Conservation (phyloP, 1,140 invertebrate genomes). For the Ganaspis sp. region DNA sequence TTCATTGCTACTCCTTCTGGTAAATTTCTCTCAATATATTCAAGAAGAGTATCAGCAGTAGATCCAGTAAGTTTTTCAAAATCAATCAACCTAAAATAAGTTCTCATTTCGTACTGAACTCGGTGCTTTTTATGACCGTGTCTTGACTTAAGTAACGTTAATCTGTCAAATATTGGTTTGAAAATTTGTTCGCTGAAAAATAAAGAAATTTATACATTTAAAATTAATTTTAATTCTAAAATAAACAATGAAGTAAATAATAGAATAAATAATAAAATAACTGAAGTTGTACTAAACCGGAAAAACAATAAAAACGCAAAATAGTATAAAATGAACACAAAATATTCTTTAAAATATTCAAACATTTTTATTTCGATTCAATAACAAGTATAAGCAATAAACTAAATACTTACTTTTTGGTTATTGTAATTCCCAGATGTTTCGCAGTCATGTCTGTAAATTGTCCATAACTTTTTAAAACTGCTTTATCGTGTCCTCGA, state of each 20-base stretch:
- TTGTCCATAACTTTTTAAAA: conserved; percentile 91
- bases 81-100: conserved; percentile 92
- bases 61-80: conserved; percentile 93
- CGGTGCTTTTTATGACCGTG: conserved; percentile 95
- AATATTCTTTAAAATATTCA: not conserved
- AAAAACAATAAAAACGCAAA: too few species aligned
- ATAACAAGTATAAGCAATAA: not conserved
- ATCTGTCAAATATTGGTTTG: conserved; percentile 85
- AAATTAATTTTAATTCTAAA: too few species aligned
- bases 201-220: too few species aligned
- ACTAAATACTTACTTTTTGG: conserved; percentile 81
- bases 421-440: conserved; percentile 86
- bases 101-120: conserved; percentile 97
- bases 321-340: too few species aligned
- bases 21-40: conserved; percentile 97
- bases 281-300: too few species aligned
- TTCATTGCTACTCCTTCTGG: conserved; percentile 98
- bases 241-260: too few species aligned
- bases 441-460: conserved; percentile 88
- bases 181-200: conserved; percentile 81
- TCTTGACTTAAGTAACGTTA: conserved; percentile 90
- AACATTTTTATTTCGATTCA: not conserved
- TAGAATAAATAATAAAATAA: too few species aligned
- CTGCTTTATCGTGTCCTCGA: conserved; percentile 89
- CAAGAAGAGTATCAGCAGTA: conserved; percentile 95